These are phyloP conservation scores for Anthoptus insignis DNA, from an alignment of 2,888 invertebrate species.

Conservation along the genomic window DNA sequence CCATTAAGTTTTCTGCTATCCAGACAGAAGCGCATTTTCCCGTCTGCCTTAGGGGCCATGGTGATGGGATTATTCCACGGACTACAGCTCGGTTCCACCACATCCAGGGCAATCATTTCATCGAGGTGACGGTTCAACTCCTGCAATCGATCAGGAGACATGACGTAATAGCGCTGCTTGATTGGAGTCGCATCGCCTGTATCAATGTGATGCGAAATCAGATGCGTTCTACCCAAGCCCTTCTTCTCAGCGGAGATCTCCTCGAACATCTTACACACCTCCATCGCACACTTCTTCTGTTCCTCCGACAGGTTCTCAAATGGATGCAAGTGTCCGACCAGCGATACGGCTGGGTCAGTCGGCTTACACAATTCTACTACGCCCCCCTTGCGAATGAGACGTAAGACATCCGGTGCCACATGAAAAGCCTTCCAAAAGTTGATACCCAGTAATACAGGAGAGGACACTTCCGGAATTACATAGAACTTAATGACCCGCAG, in stretches of 20 bases:
- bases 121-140: constrained; percentile 18
- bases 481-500: constrained; percentile 14
- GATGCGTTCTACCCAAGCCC: background rate
- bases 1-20: constrained; percentile 33
- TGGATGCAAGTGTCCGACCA: background rate
- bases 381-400: background rate
- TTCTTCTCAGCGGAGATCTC: background rate
- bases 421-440: constrained; percentile 30
- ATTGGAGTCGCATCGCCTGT: constrained; percentile 7
- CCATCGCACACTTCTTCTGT: background rate
- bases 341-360: background rate
- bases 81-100: constrained; percentile 19
- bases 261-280: background rate
- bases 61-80: constrained; percentile 28
- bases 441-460: constrained; percentile 23
- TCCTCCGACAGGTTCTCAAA: background rate
- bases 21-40: constrained; percentile 22
- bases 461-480: constrained; percentile 18
- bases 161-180: constrained; percentile 23
- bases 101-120: constrained; percentile 19
- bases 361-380: no score
- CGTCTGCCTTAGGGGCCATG: constrained; percentile 21
- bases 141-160: constrained; percentile 14
- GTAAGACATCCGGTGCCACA: constrained; percentile 1
- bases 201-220: background rate